phyloP scores from a whole-genome alignment of 2,797 vertebrate species.

The Gephyroberyx darwinii region DNA sequence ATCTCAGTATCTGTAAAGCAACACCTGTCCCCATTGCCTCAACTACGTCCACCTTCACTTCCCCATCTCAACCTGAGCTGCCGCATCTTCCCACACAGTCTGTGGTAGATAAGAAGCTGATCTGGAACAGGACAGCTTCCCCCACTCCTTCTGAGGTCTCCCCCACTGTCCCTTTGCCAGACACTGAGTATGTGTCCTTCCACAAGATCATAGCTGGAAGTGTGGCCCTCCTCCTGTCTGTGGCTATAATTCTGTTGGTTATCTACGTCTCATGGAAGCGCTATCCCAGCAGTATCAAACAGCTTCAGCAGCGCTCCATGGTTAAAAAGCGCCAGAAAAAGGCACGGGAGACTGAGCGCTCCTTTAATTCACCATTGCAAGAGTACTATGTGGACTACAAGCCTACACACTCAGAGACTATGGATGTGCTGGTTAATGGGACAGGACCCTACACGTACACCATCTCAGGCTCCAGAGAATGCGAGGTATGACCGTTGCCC shows the following conservation, averaged over 20 bases:
- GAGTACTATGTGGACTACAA: conserved; percentile 99
- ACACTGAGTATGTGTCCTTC: conserved; percentile 94
- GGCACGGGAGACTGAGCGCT: conserved; percentile 89
- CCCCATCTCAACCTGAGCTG: conserved; percentile 80
- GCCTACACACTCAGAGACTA: conserved; percentile 96
- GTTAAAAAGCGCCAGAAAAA: conserved; percentile 94
- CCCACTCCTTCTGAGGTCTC: conserved; percentile 80
- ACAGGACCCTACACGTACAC: conserved; percentile 97
- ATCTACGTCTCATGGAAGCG: conserved; percentile 97
- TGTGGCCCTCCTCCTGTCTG: conserved; percentile 93
- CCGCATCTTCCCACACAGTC: conserved; percentile 82
- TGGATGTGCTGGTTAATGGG: conserved; percentile 98
- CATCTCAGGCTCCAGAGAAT: conserved; percentile 99
- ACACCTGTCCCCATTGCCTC: conserved; percentile 83
- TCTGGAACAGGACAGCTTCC: conserved; percentile 69
- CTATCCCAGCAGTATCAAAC: conserved; percentile 96
- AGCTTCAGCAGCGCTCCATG: conserved; percentile 93
- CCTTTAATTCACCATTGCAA: conserved; percentile 95
- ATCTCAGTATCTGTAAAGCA: conserved; percentile 89
- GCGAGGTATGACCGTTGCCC: conserved; percentile 98
- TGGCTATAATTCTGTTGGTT: conserved; percentile 95
- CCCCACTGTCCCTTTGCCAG: conserved; percentile 83
- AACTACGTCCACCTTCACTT: conserved; percentile 79
- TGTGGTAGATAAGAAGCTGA: conserved; percentile 78
- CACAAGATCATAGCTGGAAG: conserved; percentile 97